Base-by-base conservation (phyloP, 2,797 vertebrate genomes). In the Sitta carolinensis region DNA sequence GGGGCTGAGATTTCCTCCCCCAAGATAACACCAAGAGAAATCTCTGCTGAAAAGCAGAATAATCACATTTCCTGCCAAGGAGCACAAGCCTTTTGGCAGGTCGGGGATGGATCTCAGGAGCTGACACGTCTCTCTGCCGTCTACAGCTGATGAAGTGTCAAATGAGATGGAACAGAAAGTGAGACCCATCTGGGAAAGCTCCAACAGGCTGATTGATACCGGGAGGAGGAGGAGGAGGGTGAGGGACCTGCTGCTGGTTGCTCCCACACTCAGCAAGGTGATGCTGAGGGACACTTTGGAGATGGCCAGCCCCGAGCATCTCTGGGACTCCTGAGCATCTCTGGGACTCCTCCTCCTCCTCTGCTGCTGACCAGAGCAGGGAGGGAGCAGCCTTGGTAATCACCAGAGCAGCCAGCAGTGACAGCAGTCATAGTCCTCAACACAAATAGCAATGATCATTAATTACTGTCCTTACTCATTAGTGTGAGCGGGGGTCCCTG, bases 91-190 rank as follows among this genome's bases (percentile, higher is more conserved):
- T 95, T 92, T 92, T 90, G 87, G 95, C 96, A 97, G 96, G 93
- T 89, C 61, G 58, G 80, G 88, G 86, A 80, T 67, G 77, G 89
- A 94, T 96, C 90, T 95, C 63, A 12, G 89, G 89, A 94, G 88
- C 96, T 94, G 95, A 97, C 93, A 94, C 14, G 42, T 96, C 94
- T 96, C 96, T 61, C 82, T 93, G 95, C 95, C 27, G 47, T 97
- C 96, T 97, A 79, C 95, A 97, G 96, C 93, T 97, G 97, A 97
- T 97, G 90, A 96, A 95, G 94, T 96, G 97, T 98, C 98, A 96
- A 96, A 96, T 97, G 97, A 97, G 94, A 97, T 51, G 96, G 96
- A 98, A 97, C 94, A 83, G 92, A 96, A 94, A 96, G 81, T 61
- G 95, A 97, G 93, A 96, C 94, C 95, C 93, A 87, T 81, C 95